Conservation (phyloP, 1,140 invertebrate species). For the Cataglyphis hispanica region DNA sequence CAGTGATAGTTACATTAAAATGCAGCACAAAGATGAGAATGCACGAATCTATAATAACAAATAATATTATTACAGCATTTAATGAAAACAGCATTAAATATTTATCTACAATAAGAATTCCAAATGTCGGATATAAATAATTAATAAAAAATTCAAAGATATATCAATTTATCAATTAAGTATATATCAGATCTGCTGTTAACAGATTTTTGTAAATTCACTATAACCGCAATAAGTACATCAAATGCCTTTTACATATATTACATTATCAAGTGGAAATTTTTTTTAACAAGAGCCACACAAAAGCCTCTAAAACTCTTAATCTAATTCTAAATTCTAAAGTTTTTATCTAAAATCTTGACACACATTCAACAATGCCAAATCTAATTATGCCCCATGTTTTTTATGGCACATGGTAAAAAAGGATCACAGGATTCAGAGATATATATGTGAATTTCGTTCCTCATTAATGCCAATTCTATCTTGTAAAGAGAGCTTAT, state of each 20-base stretch:
- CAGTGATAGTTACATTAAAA: constrained; percentile 64
- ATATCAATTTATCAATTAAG: neutral
- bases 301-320: neutral
- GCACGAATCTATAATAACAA: constrained; percentile 57
- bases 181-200: neutral
- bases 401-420: neutral
- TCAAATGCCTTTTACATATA: neutral
- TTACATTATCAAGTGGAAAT: neutral
- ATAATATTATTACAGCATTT: constrained; percentile 26
- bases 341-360: constrained; percentile 27
- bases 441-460: neutral
- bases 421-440: neutral
- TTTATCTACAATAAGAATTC: neutral
- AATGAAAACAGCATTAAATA: neutral
- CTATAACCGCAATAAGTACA: neutral
- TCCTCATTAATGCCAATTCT: neutral
- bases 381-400: neutral
- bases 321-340: no score
- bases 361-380: neutral
- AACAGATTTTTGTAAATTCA: neutral
- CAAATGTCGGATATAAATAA: neutral
- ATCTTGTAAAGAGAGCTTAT: neutral
- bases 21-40: constrained; percentile 28
- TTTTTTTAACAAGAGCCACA: neutral
- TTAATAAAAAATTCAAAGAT: neutral